Conservation (phyloP, 1,140 invertebrate genomes). For the Phymorhynchus buccinoides region DNA sequence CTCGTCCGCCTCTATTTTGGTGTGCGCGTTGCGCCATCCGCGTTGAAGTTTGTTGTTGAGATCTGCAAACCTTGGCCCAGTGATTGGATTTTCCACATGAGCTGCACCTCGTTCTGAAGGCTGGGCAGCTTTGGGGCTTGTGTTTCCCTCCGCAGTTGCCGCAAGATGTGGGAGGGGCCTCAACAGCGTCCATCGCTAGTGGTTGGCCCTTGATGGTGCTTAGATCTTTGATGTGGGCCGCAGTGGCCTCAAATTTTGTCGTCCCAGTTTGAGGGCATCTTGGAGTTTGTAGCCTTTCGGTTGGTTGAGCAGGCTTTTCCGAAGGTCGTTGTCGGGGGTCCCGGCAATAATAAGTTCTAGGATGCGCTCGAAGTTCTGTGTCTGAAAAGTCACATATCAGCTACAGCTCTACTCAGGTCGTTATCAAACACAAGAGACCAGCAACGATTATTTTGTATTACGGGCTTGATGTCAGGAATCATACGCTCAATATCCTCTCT, state of each 20-base stretch:
- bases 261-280: not conserved
- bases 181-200: not conserved
- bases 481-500: no score
- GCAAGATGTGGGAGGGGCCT: not conserved
- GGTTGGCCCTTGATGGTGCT: not conserved
- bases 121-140: not conserved
- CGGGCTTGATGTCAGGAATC: no score
- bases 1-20: not conserved
- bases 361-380: not conserved
- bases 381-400: not conserved
- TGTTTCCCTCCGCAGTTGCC: not conserved
- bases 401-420: no score
- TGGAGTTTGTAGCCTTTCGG: not conserved
- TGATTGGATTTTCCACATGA: not conserved
- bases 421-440: no score
- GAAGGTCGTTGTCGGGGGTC: not conserved
- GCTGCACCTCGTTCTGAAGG: not conserved
- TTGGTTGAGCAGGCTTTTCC: not conserved
- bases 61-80: not conserved
- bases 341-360: not conserved
- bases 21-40: no score
- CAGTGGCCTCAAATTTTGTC: not conserved
- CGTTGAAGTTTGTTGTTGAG: not conserved
- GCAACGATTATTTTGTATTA: no score
- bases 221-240: not conserved